Percentiles rank a stretch among this genome's conserved stretches.
These are phyloP conservation scores for Ahaetulla prasina DNA, from an alignment of 2,113 vertebrate species.

Conservation along the genomic window DNA sequence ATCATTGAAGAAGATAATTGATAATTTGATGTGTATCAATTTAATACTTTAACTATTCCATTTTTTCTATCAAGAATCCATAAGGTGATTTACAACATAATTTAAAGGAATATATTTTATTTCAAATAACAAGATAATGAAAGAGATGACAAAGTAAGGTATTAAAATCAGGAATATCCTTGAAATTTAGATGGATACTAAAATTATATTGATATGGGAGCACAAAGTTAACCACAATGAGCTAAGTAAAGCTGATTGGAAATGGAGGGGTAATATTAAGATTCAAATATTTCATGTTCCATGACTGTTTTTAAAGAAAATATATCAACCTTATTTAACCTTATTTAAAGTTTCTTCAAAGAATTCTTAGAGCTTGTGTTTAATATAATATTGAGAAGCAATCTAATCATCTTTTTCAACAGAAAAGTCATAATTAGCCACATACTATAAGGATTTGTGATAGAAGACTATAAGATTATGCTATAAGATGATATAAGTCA, in stretches of 20 bases:
- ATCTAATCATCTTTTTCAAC: background rate
- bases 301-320: background rate
- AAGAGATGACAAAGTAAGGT: background rate
- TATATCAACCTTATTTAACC: background rate
- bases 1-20: background rate
- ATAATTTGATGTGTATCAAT: background rate
- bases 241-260: background rate
- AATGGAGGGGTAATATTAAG: background rate
- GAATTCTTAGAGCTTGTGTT: background rate
- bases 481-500: background rate
- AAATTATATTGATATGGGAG: background rate
- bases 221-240: background rate
- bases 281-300: background rate
- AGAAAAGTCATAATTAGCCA: background rate
- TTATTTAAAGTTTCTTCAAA: background rate
- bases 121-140: background rate
- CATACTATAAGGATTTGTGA: background rate
- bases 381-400: background rate
- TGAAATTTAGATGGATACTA: background rate
- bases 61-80: background rate
- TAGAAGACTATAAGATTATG: background rate
- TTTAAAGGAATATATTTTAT: background rate
- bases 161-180: background rate
- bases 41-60: background rate
- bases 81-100: background rate